A percentile compares a stretch with the other conserved stretches of the same genome.
Evolutionary conservation across 92 coral and sea anemone genomes (phyloP).

Genomic region (Diadumene lineata): DNA sequence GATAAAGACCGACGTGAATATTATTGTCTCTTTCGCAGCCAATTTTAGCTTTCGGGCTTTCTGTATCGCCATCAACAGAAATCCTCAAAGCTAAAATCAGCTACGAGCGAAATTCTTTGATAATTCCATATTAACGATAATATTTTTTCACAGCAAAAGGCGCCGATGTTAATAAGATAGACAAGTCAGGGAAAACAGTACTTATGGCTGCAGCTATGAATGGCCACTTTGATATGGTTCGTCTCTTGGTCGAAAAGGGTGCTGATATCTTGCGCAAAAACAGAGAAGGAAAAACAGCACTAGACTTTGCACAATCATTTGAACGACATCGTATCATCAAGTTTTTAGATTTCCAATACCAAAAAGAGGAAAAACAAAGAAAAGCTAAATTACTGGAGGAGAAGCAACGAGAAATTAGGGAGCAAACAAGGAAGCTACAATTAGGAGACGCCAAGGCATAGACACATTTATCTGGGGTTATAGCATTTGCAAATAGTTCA

Average conservation of each 20-base stretch:
- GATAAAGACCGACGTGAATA: too few species aligned
- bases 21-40: too few species aligned
- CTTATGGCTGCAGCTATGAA: constrained; percentile 97
- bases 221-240: constrained; percentile 90
- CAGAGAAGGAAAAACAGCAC: constrained; percentile 93
- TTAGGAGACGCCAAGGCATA: constrained; percentile 24
- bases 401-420: constrained; percentile 37
- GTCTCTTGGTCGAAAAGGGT: constrained; percentile 91
- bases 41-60: too few species aligned
- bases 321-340: constrained; percentile 84
- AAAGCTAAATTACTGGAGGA: constrained; percentile 82
- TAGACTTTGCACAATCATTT: constrained; percentile 92
- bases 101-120: too few species aligned
- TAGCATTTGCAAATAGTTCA: too few species aligned
- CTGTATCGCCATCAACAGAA: too few species aligned
- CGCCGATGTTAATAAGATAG: constrained; percentile 82
- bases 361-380: constrained; percentile 85
- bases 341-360: constrained; percentile 80
- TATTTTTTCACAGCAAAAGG: constrained; percentile 54
- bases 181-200: constrained; percentile 91
- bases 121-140: too few species aligned
- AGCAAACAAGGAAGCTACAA: constrained; percentile 26
- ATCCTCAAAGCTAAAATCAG: too few species aligned
- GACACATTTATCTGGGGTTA: background rate
- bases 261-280: constrained; percentile 83